Percentiles rank a stretch among this genome's conserved stretches.
phyloP scores from a whole-genome alignment of 2,888 invertebrate species.

The Lithodes maja region DNA sequence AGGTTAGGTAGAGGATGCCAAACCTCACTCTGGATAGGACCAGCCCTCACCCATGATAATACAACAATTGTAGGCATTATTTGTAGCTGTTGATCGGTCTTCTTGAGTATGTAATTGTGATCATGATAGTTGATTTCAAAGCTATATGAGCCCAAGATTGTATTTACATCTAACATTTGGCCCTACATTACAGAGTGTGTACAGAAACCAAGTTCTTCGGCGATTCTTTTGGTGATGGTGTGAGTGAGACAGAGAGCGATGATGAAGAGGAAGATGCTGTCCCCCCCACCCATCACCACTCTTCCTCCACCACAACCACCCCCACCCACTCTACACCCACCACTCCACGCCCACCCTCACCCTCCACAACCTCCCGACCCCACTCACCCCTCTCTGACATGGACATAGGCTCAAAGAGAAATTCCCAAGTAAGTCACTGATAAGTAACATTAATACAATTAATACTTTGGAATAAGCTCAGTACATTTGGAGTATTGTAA shows the following conservation, averaged over 20 bases:
- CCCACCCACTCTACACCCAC: constrained; percentile 32
- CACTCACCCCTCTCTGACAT: constrained; percentile 61
- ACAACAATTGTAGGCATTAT: too few relatives aligned
- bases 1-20: too few relatives aligned
- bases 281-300: constrained; percentile 1
- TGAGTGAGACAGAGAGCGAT: constrained; percentile 70
- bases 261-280: constrained; percentile 61
- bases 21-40: too few relatives aligned
- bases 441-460: neutral
- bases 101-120: too few relatives aligned
- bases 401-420: constrained; percentile 64
- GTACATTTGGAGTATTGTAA: too few relatives aligned
- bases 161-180: too few relatives aligned
- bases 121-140: too few relatives aligned
- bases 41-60: too few relatives aligned
- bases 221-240: constrained; percentile 67
- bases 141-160: too few relatives aligned
- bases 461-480: too few relatives aligned
- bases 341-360: constrained; percentile 30
- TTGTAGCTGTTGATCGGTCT: too few relatives aligned
- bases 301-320: constrained; percentile 20
- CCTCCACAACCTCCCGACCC: constrained; percentile 36
- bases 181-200: constrained; percentile 45
- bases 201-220: constrained; percentile 63
- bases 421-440: constrained; percentile 53